phyloP scores from a whole-genome alignment of 2,888 invertebrate species.

The Quadroppia sp. region DNA sequence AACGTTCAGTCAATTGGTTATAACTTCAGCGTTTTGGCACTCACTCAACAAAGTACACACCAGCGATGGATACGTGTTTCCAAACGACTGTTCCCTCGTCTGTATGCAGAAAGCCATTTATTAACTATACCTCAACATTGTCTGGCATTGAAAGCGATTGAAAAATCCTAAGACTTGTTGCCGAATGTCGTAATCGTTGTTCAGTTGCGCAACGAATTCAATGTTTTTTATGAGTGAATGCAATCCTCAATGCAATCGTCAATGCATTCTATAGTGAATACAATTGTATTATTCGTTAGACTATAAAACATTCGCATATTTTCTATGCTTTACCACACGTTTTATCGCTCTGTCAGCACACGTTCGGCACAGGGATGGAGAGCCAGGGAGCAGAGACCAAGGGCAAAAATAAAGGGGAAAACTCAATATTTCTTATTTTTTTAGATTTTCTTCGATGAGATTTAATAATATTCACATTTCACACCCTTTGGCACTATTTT shows the following conservation, averaged over 20 bases:
- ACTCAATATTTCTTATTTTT: too few relatives aligned
- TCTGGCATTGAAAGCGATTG: constrained; percentile 32
- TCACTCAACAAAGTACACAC: constrained; percentile 2
- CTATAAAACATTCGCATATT: neutral
- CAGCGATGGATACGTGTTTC: neutral
- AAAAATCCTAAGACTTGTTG: constrained; percentile 20
- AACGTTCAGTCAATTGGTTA: neutral
- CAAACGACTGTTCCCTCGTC: neutral
- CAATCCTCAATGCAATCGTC: neutral
- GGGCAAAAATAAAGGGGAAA: too few relatives aligned
- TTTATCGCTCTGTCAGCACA: too few relatives aligned
- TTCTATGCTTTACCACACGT: neutral
- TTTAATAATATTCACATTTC: too few relatives aligned
- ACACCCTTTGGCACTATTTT: too few relatives aligned
- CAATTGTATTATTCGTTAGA: neutral
- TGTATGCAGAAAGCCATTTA: neutral
- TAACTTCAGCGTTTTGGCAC: constrained; percentile 7
- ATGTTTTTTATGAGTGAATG: constrained; percentile 4
- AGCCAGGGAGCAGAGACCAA: too few relatives aligned
- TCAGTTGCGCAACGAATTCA: constrained; percentile 3
- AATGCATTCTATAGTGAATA: neutral
- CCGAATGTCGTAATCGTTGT: constrained; percentile 32
- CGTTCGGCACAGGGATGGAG: too few relatives aligned
- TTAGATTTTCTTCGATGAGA: too few relatives aligned
- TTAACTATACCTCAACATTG: constrained; percentile 29